phyloP scores from a whole-genome alignment of 2,797 vertebrate species.

The Urosaurus nigricauda region DNA sequence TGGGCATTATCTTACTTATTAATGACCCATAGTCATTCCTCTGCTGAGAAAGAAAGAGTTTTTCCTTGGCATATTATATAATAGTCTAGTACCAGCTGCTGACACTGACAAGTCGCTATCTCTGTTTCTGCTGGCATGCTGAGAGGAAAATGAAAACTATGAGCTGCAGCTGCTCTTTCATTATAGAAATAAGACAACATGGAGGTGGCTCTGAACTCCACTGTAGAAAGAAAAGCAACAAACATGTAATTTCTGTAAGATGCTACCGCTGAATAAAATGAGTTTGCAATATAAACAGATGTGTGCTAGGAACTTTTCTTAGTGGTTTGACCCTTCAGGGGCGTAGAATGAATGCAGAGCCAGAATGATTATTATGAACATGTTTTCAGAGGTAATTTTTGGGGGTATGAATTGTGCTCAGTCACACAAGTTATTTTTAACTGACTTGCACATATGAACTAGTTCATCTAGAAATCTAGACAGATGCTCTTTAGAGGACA shows the following conservation, averaged over 20 bases:
- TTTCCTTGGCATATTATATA: not conserved
- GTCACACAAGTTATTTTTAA: not conserved
- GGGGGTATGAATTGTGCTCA: not conserved
- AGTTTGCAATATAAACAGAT: not conserved
- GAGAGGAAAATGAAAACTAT: not conserved
- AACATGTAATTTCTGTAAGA: not conserved
- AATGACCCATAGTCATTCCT: not conserved
- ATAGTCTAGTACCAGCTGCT: not conserved
- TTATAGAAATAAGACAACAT: not conserved
- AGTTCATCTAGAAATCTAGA: not conserved
- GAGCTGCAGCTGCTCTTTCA: slow-evolving; percentile 11
- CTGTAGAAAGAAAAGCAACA: not conserved
- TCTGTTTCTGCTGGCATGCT: not conserved
- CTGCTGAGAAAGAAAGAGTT: not conserved
- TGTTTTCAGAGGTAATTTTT: not conserved
- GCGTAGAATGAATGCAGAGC: not conserved
- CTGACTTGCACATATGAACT: slow-evolving; percentile 5
- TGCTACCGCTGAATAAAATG: not conserved
- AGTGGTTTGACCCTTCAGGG: no score
- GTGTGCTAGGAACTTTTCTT: not conserved
- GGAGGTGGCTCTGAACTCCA: not conserved
- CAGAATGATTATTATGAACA: not conserved
- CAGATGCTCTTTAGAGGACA: slow-evolving; percentile 18
- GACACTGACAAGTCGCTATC: not conserved
- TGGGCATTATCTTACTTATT: not conserved